Evolutionary conservation across 2,797 vertebrate genomes (phyloP).

Genomic region (Thripadectes ignobilis): DNA sequence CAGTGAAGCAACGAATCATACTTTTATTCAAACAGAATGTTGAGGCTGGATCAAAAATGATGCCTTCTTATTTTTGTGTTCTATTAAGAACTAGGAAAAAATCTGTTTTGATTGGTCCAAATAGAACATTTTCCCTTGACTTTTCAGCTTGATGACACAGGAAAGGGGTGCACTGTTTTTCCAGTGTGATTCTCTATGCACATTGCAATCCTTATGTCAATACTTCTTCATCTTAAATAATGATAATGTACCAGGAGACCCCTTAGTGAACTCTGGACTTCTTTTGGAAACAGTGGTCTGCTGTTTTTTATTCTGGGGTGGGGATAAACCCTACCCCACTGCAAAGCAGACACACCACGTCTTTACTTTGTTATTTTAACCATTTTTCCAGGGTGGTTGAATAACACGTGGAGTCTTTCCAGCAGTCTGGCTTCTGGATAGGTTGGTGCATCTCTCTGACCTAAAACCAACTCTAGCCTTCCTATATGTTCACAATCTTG

Average conservation of each 20-base stretch:
- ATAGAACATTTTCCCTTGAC: not conserved
- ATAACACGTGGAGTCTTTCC: not conserved
- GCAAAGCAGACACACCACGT: not conserved
- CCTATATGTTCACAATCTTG: not conserved
- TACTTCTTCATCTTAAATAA: not conserved
- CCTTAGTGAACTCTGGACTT: not conserved
- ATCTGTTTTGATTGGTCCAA: not conserved
- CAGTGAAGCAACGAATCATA: not conserved
- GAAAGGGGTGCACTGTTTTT: not conserved
- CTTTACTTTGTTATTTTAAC: not conserved
- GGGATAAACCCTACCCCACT: not conserved
- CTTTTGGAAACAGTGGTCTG: not conserved
- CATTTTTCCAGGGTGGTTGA: not conserved
- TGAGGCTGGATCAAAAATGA: not conserved
- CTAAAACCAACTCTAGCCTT: not conserved
- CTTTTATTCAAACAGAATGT: not conserved
- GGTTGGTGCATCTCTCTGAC: not conserved
- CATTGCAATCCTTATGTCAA: not conserved
- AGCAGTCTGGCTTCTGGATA: not conserved
- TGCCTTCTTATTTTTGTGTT: not conserved
- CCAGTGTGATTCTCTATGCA: not conserved
- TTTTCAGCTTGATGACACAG: not conserved
- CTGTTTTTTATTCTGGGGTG: not conserved
- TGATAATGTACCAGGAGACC: not conserved
- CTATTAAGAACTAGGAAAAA: not conserved